Base-by-base conservation (phyloP, 1,140 invertebrate genomes). In the Drosophila athabasca region DNA sequence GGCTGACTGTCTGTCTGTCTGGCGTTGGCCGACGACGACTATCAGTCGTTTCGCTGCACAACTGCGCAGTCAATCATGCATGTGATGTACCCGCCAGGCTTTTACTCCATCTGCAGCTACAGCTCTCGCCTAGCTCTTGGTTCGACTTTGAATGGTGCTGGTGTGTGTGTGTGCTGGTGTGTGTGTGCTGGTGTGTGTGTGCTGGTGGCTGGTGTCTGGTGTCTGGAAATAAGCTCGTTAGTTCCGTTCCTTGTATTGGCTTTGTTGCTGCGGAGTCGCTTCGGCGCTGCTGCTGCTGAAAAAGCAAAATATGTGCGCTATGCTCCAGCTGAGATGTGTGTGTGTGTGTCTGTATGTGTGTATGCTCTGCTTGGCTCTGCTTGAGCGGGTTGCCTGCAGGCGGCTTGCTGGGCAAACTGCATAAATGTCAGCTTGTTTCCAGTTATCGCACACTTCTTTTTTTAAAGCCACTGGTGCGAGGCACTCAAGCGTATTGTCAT, bases 381-480 rank as follows among this genome's bases (percentile, higher is more conserved):
- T 87, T 69, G 71, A 88, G 55, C 61, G 65, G 76, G 76, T 72
- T 79, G 83, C 83, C 79, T 76, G 76, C 76, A 79, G 83, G 83
- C 83, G 83, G 83, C 83, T 88, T 67, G 64, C 81, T 73, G 83
- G 62, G 79, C 83, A 76, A 87, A 87, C 79, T 87, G 83, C 83
- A 87, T 87, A 87, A 87, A 87, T 87, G 83, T 88, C 83, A 87
- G 83, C 83, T 87, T 88, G 83, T 82, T 88, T 88, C 75, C 82
- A 88, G 83, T 83, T 88, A 87, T 87, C 83, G 79, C 83, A 88
- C 83, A 67, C 79, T 82, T 55, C 74, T 69, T 44, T 60, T 58
- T 55, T 75, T 76, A 62, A 68, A 69, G 65, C 79, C 53, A 75
- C 45, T 64, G 70, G 60, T 55, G 55, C 70, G 58, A 61, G 39